These are phyloP conservation scores for Trichomalopsis sarcophagae DNA, from an alignment of 1,140 invertebrate genomes.

Conservation along the genomic window DNA sequence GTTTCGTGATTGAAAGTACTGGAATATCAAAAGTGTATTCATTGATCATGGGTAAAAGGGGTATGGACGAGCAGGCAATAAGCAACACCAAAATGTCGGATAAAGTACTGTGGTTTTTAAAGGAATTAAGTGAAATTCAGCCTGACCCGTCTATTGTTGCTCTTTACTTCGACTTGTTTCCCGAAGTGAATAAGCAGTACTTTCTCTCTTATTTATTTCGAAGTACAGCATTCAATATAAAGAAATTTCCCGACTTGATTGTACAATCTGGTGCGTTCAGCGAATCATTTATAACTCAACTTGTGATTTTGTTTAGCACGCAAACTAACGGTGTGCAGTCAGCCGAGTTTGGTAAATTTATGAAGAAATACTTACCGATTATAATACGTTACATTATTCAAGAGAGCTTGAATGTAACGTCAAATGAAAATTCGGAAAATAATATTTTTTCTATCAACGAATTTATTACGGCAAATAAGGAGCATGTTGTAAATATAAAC, in stretches of 20 bases:
- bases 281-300: slow-evolving; percentile 21
- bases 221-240: slow-evolving; percentile 47
- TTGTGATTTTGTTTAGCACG: slow-evolving; percentile 19
- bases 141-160: slow-evolving; percentile 55
- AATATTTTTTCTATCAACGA: slow-evolving; percentile 61
- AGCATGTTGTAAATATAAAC: slow-evolving; percentile 50
- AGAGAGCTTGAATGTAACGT: slow-evolving; percentile 44
- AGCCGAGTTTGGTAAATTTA: slow-evolving; percentile 36
- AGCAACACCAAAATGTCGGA: slow-evolving; percentile 49
- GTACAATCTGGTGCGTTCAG: slow-evolving; percentile 40
- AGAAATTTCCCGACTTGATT: slow-evolving; percentile 42
- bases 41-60: slow-evolving; percentile 58
- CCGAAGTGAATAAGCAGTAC: slow-evolving; percentile 60
- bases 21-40: slow-evolving; percentile 61
- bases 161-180: slow-evolving; percentile 52
- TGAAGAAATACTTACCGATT: slow-evolving; percentile 39
- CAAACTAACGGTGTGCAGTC: slow-evolving; percentile 1
- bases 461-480: slow-evolving; percentile 57
- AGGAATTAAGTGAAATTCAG: slow-evolving; percentile 60
- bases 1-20: slow-evolving; percentile 58
- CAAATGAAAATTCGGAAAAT: slow-evolving; percentile 53
- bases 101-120: slow-evolving; percentile 65
- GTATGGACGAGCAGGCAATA: slow-evolving; percentile 40
- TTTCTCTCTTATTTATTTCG: slow-evolving; percentile 59
- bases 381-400: slow-evolving; percentile 42